Evolutionary conservation across 2,888 invertebrate species (phyloP), one percentile per base, ranked within the genome.

Genomic region (Phaedon cochleariae): DNA sequence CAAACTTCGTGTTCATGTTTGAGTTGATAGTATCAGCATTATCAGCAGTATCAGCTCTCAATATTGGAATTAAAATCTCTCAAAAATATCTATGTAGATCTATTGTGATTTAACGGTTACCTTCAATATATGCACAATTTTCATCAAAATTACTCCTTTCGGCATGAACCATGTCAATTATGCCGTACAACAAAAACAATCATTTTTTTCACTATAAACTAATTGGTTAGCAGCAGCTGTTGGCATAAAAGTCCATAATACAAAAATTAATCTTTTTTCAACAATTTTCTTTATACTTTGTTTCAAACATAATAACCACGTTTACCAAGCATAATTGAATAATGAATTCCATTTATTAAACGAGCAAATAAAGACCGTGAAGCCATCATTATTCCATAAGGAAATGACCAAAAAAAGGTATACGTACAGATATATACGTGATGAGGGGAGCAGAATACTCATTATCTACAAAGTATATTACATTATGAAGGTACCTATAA

Each of bases 401-500:
- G 41, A 41, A 15, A n/a, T n/a, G n/a, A n/a, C n/a, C n/a, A n/a
- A 41, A 41, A 41, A 41, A 41, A 41, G 3, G 15, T 41, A 41
- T 2, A 15, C 41, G 15, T 15, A 41, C 41, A 4, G 34, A 34
- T 10, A 34, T 34, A 34, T 9, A 12, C n/a, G n/a, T n/a, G n/a
- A n/a, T 41, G 12, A 41, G 41, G 41, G 41, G 41, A 41, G 15
- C 41, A 15, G 29, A 15, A 45, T 20, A 53, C 59, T 53, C 45
- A 64, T 64, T 64, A 59, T 53, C 52, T 52, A 57, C 46, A 59
- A 64, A 41, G 15, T n/a, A n/a, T n/a, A n/a, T n/a, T n/a, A n/a
- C n/a, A n/a, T n/a, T n/a, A n/a, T n/a, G 34, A 10, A 34, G 34
- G 34, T 34, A 34, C 10, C 10, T 34, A 34, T 12, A 10, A n/a